Evolutionary conservation across 64 coral and sea anemone genomes (phyloP).

Genomic region (Montipora foliosa): DNA sequence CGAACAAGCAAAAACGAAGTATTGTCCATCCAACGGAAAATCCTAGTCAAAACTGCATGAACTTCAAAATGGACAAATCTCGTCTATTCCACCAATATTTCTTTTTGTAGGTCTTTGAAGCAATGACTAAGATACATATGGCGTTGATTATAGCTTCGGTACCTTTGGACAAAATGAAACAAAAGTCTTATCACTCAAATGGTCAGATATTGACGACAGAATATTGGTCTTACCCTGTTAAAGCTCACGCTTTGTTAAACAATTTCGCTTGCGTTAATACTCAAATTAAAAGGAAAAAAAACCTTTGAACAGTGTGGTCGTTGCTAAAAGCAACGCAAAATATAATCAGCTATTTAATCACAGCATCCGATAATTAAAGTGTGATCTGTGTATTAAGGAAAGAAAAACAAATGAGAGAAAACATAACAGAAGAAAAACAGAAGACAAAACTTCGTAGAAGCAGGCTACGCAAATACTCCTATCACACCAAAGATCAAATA

Average conservation of each 20-base stretch:
- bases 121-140: background rate
- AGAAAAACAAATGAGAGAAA: background rate
- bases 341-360: slow-evolving; percentile 36
- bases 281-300: background rate
- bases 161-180: background rate
- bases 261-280: background rate
- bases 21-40: no score
- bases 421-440: background rate
- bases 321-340: slow-evolving; percentile 42
- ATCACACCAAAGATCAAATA: background rate
- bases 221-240: background rate
- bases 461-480: background rate
- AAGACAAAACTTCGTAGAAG: background rate
- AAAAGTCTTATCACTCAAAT: slow-evolving; percentile 1
- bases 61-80: no score
- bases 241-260: background rate
- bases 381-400: background rate
- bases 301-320: background rate
- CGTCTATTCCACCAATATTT: no score
- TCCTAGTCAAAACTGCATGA: no score
- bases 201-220: background rate
- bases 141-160: background rate
- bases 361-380: slow-evolving; percentile 31
- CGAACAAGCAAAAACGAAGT: no score
- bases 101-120: no score